Percentiles rank a stretch among this genome's conserved stretches.
These are phyloP conservation scores for Brachyptera risi DNA, from an alignment of 2,888 invertebrate genomes.

Conservation along the genomic window DNA sequence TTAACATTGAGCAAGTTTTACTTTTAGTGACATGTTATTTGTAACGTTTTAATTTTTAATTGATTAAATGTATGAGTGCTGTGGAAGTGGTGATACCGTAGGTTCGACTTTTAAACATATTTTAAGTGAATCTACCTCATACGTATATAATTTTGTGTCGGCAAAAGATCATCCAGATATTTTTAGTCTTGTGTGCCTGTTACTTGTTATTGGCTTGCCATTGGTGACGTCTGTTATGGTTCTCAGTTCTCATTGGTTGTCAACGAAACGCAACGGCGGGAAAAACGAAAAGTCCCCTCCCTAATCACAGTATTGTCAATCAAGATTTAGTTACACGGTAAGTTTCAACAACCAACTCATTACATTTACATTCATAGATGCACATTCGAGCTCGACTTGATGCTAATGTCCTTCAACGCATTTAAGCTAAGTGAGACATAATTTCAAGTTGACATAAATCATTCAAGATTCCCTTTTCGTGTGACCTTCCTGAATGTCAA, in stretches of 20 bases:
- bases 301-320: not conserved
- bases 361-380: not conserved
- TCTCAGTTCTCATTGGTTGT: slow-evolving; percentile 5
- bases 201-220: slow-evolving; percentile 8
- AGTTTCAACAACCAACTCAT: not conserved
- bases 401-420: not conserved
- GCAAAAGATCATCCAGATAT: slow-evolving; percentile 1
- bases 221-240: slow-evolving; percentile 9
- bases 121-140: slow-evolving; percentile 1
- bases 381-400: not conserved
- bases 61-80: slow-evolving; percentile 32
- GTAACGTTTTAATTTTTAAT: not conserved
- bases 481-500: slow-evolving; percentile 20
- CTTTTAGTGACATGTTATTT: not conserved
- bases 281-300: slow-evolving; percentile 4
- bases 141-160: not conserved
- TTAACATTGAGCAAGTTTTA: not conserved
- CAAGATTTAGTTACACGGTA: not conserved
- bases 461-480: not conserved
- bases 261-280: not conserved
- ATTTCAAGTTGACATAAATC: not conserved
- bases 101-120: slow-evolving; percentile 21
- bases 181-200: slow-evolving; percentile 13
- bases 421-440: not conserved
- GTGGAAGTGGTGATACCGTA: slow-evolving; percentile 26